Evolutionary conservation across 2,797 vertebrate species (phyloP).

Genomic region (Siniperca undulata): DNA sequence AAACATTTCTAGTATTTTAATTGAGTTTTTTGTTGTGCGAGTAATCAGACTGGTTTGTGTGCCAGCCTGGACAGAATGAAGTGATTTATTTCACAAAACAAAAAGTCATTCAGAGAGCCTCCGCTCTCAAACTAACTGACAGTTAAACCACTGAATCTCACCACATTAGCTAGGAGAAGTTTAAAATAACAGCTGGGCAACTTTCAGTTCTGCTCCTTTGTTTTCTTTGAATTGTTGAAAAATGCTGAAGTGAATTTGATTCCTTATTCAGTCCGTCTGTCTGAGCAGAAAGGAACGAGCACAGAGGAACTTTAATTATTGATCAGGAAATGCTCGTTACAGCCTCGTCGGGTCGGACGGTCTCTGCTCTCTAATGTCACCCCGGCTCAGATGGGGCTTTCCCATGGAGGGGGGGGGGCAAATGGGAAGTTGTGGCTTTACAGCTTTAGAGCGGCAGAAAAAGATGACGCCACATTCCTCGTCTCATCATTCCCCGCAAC

Average conservation of each 20-base stretch:
- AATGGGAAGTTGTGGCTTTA: background rate
- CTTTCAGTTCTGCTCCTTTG: no score
- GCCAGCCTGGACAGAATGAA: background rate
- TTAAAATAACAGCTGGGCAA: background rate
- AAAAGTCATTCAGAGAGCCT: background rate
- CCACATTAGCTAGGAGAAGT: no score
- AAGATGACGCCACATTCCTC: conserved; percentile 37
- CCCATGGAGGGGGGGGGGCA: background rate
- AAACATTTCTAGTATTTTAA: background rate
- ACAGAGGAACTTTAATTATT: conserved; percentile 25
- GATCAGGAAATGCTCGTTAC: conserved; percentile 15
- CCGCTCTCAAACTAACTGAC: background rate
- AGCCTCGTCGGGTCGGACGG: background rate
- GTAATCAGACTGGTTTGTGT: background rate
- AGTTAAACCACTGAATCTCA: background rate
- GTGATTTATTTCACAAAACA: background rate
- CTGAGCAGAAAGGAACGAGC: conserved; percentile 8
- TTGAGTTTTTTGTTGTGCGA: background rate
- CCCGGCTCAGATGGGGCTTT: conserved; percentile 3
- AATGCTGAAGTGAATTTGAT: background rate
- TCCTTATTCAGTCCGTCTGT: background rate
- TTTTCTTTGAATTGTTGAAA: background rate
- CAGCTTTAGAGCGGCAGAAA: background rate
- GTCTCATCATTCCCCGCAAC: conserved; percentile 11
- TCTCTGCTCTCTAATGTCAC: conserved; percentile 10